These are phyloP conservation scores for Aphrophora alni DNA, from an alignment of 2,888 invertebrate genomes.

Conservation along the genomic window DNA sequence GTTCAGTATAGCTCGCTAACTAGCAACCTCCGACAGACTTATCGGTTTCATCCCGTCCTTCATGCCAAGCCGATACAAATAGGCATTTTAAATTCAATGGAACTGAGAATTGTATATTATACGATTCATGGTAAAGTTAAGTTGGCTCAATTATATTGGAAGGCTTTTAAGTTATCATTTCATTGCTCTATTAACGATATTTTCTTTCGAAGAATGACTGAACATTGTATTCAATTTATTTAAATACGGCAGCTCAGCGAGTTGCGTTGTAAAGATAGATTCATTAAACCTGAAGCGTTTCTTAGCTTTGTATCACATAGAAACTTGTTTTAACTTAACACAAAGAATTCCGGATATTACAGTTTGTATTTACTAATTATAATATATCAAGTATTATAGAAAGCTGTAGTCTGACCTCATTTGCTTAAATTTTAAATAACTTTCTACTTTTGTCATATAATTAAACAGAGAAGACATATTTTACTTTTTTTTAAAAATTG, in stretches of 20 bases:
- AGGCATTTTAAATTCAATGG: not conserved
- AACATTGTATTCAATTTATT: not conserved
- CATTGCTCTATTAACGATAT: not conserved
- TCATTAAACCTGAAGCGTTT: not conserved
- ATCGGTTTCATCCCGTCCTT: not conserved
- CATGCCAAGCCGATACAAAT: not conserved
- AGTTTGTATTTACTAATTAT: too few relatives aligned
- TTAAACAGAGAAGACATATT: too few relatives aligned
- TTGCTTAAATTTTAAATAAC: too few relatives aligned
- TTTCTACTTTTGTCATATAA: too few relatives aligned
- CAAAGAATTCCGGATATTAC: too few relatives aligned
- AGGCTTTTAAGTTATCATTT: not conserved
- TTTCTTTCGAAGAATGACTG: not conserved
- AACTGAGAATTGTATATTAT: not conserved
- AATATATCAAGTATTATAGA: too few relatives aligned
- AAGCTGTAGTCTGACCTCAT: too few relatives aligned
- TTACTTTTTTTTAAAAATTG: too few relatives aligned
- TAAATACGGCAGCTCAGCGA: too few relatives aligned
- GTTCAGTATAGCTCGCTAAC: not conserved
- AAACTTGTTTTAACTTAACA: too few relatives aligned
- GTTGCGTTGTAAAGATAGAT: not conserved
- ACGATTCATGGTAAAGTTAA: not conserved
- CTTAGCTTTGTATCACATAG: too few relatives aligned
- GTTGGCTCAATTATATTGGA: not conserved
- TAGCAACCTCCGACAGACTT: not conserved